Evolutionary conservation across 1,140 invertebrate genomes (phyloP).

Genomic region (Globodera rostochiensis): DNA sequence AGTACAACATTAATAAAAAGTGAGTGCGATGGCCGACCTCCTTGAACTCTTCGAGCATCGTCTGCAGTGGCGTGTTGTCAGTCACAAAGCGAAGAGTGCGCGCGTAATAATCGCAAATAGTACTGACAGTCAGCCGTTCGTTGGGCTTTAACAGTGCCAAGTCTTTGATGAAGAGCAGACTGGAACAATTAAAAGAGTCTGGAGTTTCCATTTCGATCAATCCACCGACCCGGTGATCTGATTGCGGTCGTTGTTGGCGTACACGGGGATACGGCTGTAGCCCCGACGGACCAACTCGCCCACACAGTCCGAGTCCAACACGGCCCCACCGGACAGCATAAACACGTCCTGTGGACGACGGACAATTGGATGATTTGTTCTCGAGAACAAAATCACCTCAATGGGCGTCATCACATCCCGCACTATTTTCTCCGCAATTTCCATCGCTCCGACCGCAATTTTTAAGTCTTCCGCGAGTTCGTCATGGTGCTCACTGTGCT

Average conservation of each 20-base stretch:
- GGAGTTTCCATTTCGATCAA: no score
- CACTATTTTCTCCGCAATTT: conserved; percentile 68
- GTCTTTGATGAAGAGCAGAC: conserved; percentile 94
- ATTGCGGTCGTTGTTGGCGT: conserved; percentile 70
- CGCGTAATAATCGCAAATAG: conserved; percentile 90
- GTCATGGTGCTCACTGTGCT: conserved; percentile 38
- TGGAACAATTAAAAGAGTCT: conserved; percentile 55
- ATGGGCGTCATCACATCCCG: conserved; percentile 70
- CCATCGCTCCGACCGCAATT: conserved; percentile 70
- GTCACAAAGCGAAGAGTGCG: conserved; percentile 93
- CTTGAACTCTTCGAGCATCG: conserved; percentile 95
- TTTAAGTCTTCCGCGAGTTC: conserved; percentile 68
- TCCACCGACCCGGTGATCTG: conserved; percentile 75
- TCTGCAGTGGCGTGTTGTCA: conserved; percentile 87
- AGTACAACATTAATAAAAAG: not conserved
- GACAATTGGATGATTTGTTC: not conserved
- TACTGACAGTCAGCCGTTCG: conserved; percentile 83
- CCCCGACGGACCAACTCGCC: conserved; percentile 89
- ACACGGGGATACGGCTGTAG: conserved; percentile 92
- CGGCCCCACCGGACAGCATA: conserved; percentile 68
- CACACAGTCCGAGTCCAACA: conserved; percentile 73
- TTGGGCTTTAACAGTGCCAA: conserved; percentile 94
- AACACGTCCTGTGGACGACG: conserved; percentile 67
- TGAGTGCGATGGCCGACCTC: conserved; percentile 69
- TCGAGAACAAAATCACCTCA: conserved; percentile 60